Conservation (phyloP, 2,113 vertebrate genomes). For the Pterocles burchelli region DNA sequence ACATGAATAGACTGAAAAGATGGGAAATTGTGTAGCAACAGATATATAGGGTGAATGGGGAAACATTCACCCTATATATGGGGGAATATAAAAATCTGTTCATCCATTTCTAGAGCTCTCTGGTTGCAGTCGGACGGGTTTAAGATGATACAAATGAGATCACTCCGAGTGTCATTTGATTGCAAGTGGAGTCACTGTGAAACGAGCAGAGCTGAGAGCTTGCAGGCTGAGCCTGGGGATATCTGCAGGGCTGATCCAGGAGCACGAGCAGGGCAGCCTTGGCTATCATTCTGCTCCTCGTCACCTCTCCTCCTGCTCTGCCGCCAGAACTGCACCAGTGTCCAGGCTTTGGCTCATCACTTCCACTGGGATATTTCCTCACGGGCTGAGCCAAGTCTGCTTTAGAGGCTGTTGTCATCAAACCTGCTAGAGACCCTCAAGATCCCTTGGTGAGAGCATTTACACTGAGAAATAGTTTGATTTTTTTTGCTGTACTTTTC, state of each 20-base stretch:
- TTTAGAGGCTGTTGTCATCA: not conserved
- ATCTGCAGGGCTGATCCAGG: not conserved
- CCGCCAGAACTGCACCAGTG: fast-evolving
- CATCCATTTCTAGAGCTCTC: not conserved
- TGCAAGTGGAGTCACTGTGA: not conserved
- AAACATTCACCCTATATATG: no score
- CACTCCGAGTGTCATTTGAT: not conserved
- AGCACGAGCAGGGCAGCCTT: not conserved
- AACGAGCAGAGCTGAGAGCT: not conserved
- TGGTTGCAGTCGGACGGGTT: not conserved
- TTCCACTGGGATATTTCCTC: not conserved
- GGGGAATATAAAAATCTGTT: not conserved
- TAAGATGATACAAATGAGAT: not conserved
- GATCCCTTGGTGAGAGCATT: not conserved
- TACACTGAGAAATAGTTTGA: not conserved
- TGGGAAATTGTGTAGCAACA: not conserved
- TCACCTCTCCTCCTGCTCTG: not conserved
- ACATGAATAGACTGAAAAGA: not conserved
- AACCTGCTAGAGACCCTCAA: not conserved
- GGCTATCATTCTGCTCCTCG: not conserved
- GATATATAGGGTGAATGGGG: not conserved
- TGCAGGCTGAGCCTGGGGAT: not conserved
- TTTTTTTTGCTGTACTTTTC: not conserved
- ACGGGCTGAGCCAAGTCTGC: not conserved
- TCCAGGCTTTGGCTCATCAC: not conserved